Conservation (phyloP, 1,140 invertebrate genomes). For the Atta colombica region DNA sequence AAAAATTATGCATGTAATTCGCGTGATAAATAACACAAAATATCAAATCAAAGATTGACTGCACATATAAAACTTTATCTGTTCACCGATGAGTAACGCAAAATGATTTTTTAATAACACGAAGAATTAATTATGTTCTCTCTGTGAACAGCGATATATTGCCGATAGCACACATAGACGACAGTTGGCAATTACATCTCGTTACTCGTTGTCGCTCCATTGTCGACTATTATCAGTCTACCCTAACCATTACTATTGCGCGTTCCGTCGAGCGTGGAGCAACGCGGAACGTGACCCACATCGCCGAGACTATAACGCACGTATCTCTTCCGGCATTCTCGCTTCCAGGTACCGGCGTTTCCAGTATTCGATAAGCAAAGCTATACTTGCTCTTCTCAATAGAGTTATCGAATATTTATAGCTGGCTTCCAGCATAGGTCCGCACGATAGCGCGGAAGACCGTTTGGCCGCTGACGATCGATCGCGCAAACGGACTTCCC, state of each 20-base stretch:
- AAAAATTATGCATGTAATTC: not conserved
- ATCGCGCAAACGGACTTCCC: not conserved
- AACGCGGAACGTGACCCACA: constrained; percentile 46
- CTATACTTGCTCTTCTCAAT: constrained; percentile 34
- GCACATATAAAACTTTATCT: not conserved
- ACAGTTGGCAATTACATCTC: constrained; percentile 51
- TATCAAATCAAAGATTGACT: no score
- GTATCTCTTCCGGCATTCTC: constrained; percentile 57
- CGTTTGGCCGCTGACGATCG: constrained; percentile 18
- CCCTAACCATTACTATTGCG: constrained; percentile 37
- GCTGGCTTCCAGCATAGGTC: not conserved
- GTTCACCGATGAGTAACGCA: not conserved
- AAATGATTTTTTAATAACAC: constrained; percentile 23
- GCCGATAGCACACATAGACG: constrained; percentile 22
- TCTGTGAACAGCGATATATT: not conserved
- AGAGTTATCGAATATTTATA: constrained; percentile 59
- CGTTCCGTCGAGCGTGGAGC: constrained; percentile 4
- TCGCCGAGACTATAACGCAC: constrained; percentile 55
- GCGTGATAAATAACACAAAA: not conserved
- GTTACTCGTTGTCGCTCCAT: constrained; percentile 48
- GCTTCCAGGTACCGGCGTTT: constrained; percentile 39
- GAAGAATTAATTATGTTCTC: constrained; percentile 31
- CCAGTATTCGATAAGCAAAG: constrained; percentile 51
- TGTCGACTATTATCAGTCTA: constrained; percentile 49
- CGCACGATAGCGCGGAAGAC: not conserved